Evolutionary conservation across 2,888 invertebrate genomes (phyloP), one percentile per base, ranked within the genome.

Genomic region (Hemicrepidius hirtus): DNA sequence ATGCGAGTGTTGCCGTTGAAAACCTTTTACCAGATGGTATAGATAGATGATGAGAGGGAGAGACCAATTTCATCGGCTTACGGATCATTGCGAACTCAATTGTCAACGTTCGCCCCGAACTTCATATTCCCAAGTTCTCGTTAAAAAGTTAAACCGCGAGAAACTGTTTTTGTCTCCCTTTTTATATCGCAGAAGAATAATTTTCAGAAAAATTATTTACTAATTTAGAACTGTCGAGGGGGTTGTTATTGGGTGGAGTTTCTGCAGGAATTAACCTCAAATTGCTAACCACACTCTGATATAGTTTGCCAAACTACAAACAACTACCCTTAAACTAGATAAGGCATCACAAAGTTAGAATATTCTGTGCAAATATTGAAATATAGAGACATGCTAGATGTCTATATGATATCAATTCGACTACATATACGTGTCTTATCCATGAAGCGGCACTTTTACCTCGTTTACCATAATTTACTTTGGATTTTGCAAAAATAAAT

Each of bases 11-110:
- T 67, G 62, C 72, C 67, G 75, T 76, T 77, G 77, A 78, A 79
- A 78, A 75, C 76, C 79, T 80, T 80, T 79, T 78, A 79, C 76
- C 74, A 79, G 79, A 80, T 79, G 78, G 78, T 75, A 75, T 28
- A 35, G n/a, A n/a, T 35, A 55, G 16, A 16, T 32, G 65, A 69
- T 46, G 66, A 16, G 40, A 69, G 73, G 74, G 72, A 73, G 73
- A 76, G 77, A 74, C 77, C 78, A 79, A 79, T 79, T 79, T 79
- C 75, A 76, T 72, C 76, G 75, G 78, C 78, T 79, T 79, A 79
- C 75, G 76, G 76, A 75, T 79, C 78, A 75, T 77, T 78, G 76
- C 74, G 72, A 68, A 74, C 74, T 76, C 73, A 77, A 75, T 77
- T 75, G 75, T 76, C 68, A 66, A 70, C 74, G 44, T 28, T 70